Evolutionary conservation across 2,797 vertebrate genomes (phyloP).

Genomic region (Zonotrichia albicollis): DNA sequence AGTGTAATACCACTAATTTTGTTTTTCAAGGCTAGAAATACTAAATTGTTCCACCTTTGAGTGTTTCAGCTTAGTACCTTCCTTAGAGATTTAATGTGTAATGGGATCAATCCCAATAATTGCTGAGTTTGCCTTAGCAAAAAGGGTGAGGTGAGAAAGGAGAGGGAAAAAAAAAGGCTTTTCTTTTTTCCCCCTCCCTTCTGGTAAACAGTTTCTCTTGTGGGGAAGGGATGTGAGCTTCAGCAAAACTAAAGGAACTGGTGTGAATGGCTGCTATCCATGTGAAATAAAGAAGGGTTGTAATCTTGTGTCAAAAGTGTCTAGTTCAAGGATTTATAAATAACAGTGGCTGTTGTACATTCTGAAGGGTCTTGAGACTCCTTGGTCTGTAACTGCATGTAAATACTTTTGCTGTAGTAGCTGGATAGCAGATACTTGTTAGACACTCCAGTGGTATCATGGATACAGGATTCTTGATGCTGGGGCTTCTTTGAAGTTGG

Average conservation of each 20-base stretch:
- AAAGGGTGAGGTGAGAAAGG: not conserved
- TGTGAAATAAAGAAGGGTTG: conserved; percentile 19
- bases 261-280: not conserved
- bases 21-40: not conserved
- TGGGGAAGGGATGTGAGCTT: not conserved
- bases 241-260: not conserved
- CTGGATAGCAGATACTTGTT: conserved; percentile 32
- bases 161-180: too few species aligned
- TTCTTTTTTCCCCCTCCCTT: not conserved
- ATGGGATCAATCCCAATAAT: not conserved
- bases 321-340: conserved; percentile 45
- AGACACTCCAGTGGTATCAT: not conserved
- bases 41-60: not conserved
- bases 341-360: not conserved
- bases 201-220: not conserved
- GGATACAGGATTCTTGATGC: conserved; percentile 13
- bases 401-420: not conserved
- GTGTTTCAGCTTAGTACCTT: not conserved
- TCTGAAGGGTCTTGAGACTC: conserved; percentile 26
- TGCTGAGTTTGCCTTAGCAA: not conserved
- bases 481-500: conserved; percentile 1
- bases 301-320: conserved; percentile 25
- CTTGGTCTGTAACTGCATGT: conserved; percentile 6
- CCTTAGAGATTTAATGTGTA: not conserved
- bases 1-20: not conserved